These are phyloP conservation scores for Ernsta delagoae DNA, from an alignment of 2,888 invertebrate species.

Conservation along the genomic window DNA sequence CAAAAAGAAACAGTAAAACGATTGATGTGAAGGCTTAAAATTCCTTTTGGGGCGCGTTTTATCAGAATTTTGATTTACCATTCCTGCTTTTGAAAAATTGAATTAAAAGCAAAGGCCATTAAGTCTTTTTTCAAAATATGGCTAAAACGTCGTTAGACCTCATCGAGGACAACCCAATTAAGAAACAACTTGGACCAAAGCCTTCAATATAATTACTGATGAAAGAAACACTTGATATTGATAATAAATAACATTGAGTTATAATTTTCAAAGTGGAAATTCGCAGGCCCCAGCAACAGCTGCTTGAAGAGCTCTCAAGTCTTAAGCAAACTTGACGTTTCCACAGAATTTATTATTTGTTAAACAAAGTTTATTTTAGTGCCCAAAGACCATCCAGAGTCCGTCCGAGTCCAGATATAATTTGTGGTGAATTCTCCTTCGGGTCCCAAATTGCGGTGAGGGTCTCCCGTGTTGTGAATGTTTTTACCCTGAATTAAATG, in stretches of 20 bases:
- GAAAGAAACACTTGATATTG: background rate
- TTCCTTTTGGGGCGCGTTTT: too few species aligned
- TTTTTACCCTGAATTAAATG: conserved; percentile 16
- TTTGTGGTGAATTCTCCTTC: conserved; percentile 21
- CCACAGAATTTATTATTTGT: conserved; percentile 25
- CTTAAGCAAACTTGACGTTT: background rate
- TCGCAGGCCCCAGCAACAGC: background rate
- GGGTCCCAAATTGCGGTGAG: conserved; percentile 18
- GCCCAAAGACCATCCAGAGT: conserved; percentile 7
- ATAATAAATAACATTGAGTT: background rate
- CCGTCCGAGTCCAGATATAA: conserved; percentile 24
- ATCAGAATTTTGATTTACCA: too few species aligned
- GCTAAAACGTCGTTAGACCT: too few species aligned
- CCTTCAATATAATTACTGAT: background rate
- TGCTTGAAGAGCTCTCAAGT: background rate
- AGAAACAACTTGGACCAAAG: background rate
- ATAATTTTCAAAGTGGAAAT: background rate
- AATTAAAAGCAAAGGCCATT: too few species aligned
- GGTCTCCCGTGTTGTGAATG: conserved; percentile 25
- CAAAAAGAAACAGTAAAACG: too few species aligned
- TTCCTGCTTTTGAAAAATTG: too few species aligned
- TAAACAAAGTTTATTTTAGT: conserved; percentile 23
- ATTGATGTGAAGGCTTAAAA: too few species aligned
- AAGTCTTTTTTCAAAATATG: too few species aligned
- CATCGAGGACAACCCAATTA: background rate